Conservation (phyloP, 2,888 invertebrate genomes). For the Cataglyphis cursor region DNA sequence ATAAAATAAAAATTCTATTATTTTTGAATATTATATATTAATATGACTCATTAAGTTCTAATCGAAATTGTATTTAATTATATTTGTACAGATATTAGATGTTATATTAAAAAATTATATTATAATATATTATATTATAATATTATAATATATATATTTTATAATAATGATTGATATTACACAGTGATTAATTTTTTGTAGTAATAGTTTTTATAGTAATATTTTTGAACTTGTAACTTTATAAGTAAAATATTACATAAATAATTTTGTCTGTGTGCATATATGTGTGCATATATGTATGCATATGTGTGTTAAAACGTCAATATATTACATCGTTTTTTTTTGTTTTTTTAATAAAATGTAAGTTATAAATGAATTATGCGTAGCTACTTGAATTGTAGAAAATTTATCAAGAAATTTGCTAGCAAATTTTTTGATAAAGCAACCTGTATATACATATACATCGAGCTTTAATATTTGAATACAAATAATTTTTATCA, state of each 20-base stretch:
- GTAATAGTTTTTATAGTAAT: neutral
- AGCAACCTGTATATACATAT: neutral
- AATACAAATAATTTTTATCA: neutral
- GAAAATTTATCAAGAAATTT: neutral
- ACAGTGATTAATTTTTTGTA: neutral
- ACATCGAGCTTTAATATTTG: neutral
- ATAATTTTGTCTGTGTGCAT: neutral
- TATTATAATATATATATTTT: neutral
- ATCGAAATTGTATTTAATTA: neutral
- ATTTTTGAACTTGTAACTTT: neutral
- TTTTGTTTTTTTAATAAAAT: neutral
- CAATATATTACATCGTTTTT: neutral
- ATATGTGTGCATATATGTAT: too few relatives aligned
- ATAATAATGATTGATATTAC: neutral
- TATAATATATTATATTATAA: too few relatives aligned
- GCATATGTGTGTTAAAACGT: neutral
- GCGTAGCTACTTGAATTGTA: neutral
- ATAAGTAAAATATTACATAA: conserved; percentile 5
- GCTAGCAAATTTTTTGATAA: neutral
- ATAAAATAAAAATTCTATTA: neutral
- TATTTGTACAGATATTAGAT: neutral
- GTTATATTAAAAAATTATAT: conserved; percentile 3
- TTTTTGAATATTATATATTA: neutral
- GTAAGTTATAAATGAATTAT: conserved; percentile 4
- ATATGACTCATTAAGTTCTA: neutral